Evolutionary conservation across 2,888 invertebrate genomes (phyloP), one percentile per base, ranked within the genome.

Genomic region (Epsilonema sp.): DNA sequence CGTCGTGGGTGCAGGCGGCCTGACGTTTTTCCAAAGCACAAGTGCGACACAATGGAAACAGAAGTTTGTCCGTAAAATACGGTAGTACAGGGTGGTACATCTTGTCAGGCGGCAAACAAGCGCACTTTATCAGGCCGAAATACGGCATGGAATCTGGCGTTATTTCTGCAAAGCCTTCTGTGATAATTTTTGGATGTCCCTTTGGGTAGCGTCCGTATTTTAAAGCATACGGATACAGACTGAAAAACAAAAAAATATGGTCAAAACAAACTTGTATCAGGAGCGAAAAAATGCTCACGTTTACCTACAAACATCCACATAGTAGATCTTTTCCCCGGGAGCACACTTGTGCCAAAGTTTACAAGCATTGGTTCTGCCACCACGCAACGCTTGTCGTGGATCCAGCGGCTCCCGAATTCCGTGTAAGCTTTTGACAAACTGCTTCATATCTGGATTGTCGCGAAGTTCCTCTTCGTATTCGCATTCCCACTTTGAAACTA

Each of bases 41-140:
- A 16, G 31, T 16, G 8, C 8, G 8, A 31, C 31, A 31, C 16
- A n/a, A n/a, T n/a, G n/a, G n/a, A n/a, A n/a, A n/a, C n/a, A n/a
- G n/a, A n/a, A n/a, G n/a, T n/a, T n/a, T 31, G 31, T 31, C 16
- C 8, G 31, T 16, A 16, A 8, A 16, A 16, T 31, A 1, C 24
- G 59, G 58, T 2, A 61, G 46, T 1, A 61, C 58, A 13, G 60
- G 59, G 25, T 55, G 53, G 44, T 57, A 60, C 3, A 60, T 41
- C 8, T 48, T 44, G 37, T 50, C 26, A 2, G 58, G 60, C 5
- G 59, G 56, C 13, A 58, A 23, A 3, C 59, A 44, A 44, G 51
- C 53, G 39, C 56, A 56, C 40, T 58, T 52, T 2, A 56, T 46
- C 1, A 58, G 13, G 2, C 59, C 61, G 44, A 55, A 54, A 41